These are phyloP conservation scores for Artibeus jamaicensis DNA, from an alignment of 2,797 vertebrate species.

Conservation along the genomic window DNA sequence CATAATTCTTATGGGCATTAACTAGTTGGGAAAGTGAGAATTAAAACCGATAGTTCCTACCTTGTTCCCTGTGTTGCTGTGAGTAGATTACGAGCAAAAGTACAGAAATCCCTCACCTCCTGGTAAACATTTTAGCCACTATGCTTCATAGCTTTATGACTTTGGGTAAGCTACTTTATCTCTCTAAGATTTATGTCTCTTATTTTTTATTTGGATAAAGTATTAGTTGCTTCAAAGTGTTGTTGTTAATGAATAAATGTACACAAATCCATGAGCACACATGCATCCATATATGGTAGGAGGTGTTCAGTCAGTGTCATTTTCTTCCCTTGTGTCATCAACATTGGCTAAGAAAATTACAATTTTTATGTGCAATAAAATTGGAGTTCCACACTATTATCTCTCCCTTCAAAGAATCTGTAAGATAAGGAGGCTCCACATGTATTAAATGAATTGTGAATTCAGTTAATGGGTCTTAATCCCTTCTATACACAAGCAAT, in stretches of 20 bases:
- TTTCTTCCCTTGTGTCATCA: neutral
- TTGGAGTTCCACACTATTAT: neutral
- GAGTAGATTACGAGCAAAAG: neutral
- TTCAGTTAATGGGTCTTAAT: neutral
- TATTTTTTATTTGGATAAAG: constrained; percentile 22
- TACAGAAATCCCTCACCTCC: neutral
- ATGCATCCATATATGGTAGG: neutral
- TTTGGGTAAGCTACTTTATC: neutral
- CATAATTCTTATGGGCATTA: neutral
- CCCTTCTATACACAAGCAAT: neutral
- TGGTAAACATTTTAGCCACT: neutral
- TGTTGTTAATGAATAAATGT: neutral
- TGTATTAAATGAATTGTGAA: neutral
- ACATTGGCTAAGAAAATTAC: neutral
- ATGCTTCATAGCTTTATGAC: neutral
- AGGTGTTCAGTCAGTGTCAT: neutral
- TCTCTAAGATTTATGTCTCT: neutral
- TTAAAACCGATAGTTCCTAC: neutral
- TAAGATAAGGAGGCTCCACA: neutral
- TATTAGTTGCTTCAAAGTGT: neutral
- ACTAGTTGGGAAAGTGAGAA: constrained; percentile 22
- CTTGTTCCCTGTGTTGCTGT: neutral
- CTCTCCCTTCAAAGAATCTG: neutral
- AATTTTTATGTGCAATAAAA: neutral
- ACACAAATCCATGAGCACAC: neutral